Base-by-base conservation (phyloP, 2,888 invertebrate genomes). In the Sminthurinus aureus region DNA sequence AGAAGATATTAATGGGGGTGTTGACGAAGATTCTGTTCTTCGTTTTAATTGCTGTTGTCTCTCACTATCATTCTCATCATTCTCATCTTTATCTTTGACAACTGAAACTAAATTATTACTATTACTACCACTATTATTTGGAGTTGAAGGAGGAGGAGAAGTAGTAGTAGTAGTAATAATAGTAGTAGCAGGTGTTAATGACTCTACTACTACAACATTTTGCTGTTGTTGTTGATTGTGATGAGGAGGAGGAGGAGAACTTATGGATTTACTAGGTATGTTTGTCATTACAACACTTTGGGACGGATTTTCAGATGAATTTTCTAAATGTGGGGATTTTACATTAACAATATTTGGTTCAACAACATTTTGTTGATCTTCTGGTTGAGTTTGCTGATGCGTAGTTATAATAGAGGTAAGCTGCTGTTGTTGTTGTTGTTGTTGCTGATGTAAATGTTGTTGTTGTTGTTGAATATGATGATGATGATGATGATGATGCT, bases 351-450 rank as follows among this genome's bases (percentile, higher is more conserved):
- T 71, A 9, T 12, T 24, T 22, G 24, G 11, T 22, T 71, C 71
- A 71, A 71, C 71, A 71, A 8, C 22, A 12, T 76, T 18, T 76
- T 71, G 71, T 71, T 11, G 71, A 13, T 71, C 22, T 22, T 52
- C 52, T 20, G 51, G 76, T 6, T 26, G 74, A 38, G 26, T n/a
- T 26, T 8, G 76, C 15, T 20, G 76, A 38, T n/a, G 74, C 18
- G 74, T 38, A 74, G 74, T 38, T 15, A 24, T 20, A 9, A 50
- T 1, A n/a, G 76, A 52, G n/a, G 12, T 18, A 76, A n/a, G 51
- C 50, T 51, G 50, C 50, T 74, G 74, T 74, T 50, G 74, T 74
- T 74, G 74, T 38, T 74, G 74, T 38, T 38, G 74, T 9, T 74
- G 76, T 12, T 69, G 80, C 12, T 69, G 80, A 24, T 80, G 74